Conservation (phyloP, 2,797 vertebrate species). For the Falco berigora region DNA sequence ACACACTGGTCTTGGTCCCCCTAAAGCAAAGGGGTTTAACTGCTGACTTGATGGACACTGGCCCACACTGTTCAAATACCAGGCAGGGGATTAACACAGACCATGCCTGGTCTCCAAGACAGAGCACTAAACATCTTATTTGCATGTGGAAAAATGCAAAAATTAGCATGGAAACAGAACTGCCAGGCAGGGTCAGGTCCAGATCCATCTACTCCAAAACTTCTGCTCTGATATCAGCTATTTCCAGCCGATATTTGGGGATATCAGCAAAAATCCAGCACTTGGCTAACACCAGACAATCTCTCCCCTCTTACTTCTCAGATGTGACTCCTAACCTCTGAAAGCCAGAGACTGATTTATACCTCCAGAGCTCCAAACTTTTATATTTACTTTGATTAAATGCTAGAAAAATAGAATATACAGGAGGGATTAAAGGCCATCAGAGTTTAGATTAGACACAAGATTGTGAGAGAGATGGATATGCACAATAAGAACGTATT, state of each 20-base stretch:
- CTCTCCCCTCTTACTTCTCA: background rate
- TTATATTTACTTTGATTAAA: background rate
- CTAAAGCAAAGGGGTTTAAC: background rate
- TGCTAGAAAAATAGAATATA: background rate
- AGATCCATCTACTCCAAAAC: background rate
- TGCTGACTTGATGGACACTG: background rate
- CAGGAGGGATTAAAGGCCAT: background rate
- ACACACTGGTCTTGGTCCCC: background rate
- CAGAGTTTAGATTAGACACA: background rate
- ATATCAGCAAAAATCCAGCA: background rate
- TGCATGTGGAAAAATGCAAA: background rate
- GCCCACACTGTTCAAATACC: background rate
- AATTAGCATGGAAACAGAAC: background rate
- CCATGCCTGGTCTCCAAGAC: background rate
- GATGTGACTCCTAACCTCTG: background rate
- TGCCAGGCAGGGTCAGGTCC: background rate
- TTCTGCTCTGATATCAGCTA: background rate
- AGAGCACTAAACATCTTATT: background rate
- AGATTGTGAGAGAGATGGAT: background rate
- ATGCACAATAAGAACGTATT: background rate
- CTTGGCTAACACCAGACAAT: background rate
- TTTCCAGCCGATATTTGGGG: background rate
- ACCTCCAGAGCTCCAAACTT: background rate
- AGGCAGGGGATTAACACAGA: background rate
- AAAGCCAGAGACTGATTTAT: background rate